Evolutionary conservation across 2,797 vertebrate genomes (phyloP), one percentile per base, ranked within the genome.

Genomic region (Percopsis omiscomaycus): DNA sequence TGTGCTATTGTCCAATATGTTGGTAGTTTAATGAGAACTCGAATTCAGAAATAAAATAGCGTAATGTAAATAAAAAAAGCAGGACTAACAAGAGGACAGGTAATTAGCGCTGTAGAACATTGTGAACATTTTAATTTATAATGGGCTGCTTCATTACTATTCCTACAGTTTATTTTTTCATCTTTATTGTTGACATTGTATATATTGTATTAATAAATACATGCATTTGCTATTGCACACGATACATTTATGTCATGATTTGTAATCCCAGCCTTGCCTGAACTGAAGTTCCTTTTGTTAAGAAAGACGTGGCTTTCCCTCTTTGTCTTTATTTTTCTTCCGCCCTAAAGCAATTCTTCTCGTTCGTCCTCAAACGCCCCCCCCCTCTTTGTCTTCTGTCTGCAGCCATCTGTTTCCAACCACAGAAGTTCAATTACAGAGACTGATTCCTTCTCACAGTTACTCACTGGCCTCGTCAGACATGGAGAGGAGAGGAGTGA

Each of bases 351-450:
- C 42, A 14, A 53, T 64, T 66, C 63, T 75, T 78, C 62, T 52
- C 62, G 64, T 56, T 45, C 6, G n/a, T 44, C 29, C 27, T 46
- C 15, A 16, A 63, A 53, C 28, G 58, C 16, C 61, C 46, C 59
- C 49, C 52, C 50, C 57, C 46, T 59, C 58, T 52, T 28, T 58
- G 49, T 66, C 59, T 27, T 48, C 57, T 54, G 63, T 70, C 66
- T 69, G 68, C 48, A 64, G 73, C 61, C 69, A 66, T 74, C 71
- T 67, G 68, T 69, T 68, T 68, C 69, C 68, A 63, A 84, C 81
- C 79, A 28, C 84, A 86, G 66, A 60, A 75, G 75, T 84, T 86
- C 81, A 84, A 85, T 85, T 83, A 85, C 78, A 73, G 70, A 73
- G 66, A 71, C 67, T 71, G 72, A 56, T 67, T 72, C 71, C 74